Evolutionary conservation across 2,113 vertebrate species (phyloP).

Genomic region (Tragulus kanchil): DNA sequence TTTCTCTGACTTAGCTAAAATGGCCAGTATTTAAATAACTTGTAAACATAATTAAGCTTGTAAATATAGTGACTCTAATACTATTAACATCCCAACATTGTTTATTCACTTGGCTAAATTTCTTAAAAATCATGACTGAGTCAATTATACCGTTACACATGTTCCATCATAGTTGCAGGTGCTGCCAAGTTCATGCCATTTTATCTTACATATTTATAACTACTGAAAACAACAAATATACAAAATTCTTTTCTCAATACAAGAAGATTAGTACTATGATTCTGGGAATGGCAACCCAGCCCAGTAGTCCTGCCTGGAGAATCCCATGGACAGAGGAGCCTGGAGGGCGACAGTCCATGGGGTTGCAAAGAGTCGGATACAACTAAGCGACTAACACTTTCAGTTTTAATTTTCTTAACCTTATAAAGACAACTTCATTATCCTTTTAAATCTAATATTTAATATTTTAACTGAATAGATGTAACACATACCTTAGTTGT

Average conservation of each 20-base stretch:
- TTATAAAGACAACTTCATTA: neutral
- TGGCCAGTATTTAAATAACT: neutral
- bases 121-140: conserved; percentile 36
- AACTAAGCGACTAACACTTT: neutral
- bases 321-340: neutral
- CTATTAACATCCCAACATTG: neutral
- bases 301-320: neutral
- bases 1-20: conserved; percentile 30
- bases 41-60: neutral
- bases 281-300: neutral
- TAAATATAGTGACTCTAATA: neutral
- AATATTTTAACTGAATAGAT: neutral
- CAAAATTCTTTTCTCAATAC: neutral
- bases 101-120: conserved; percentile 32
- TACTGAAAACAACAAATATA: neutral
- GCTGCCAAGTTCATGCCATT: neutral
- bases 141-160: conserved; percentile 6
- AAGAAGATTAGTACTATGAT: neutral
- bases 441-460: conserved; percentile 33
- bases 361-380: accelerated
- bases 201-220: conserved; percentile 16
- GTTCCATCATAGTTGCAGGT: neutral
- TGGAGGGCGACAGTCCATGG: neutral
- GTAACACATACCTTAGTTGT: neutral
- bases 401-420: neutral